Percentiles rank a stretch among this genome's conserved stretches.
These are phyloP conservation scores for Heterotilapia buettikoferi DNA, from an alignment of 2,113 vertebrate species.

Conservation along the genomic window DNA sequence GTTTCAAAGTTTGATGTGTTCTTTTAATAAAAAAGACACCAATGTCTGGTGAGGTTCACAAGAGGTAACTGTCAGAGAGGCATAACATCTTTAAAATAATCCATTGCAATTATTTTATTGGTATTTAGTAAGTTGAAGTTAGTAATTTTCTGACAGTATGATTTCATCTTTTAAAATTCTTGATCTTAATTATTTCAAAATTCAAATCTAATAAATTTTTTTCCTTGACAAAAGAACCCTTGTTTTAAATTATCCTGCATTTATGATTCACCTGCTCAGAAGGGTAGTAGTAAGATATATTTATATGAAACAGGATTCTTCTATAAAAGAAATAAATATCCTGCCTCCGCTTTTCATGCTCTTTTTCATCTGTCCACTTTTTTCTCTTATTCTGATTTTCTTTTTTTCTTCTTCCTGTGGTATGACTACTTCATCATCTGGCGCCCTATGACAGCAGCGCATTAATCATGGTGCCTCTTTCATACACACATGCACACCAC, in stretches of 20 bases:
- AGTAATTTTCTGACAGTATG: neutral
- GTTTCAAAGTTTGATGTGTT: neutral
- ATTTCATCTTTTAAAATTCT: neutral
- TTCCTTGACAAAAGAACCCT: neutral
- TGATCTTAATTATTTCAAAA: neutral
- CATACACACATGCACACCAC: neutral
- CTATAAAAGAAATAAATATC: neutral
- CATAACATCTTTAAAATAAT: neutral
- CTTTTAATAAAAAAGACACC: neutral
- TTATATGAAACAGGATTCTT: neutral
- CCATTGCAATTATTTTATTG: neutral
- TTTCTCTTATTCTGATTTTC: neutral
- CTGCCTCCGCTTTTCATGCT: neutral
- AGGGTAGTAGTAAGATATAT: neutral
- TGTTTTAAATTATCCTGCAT: neutral
- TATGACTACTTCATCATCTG: slow-evolving; percentile 67
- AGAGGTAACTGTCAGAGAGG: neutral
- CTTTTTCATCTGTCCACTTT: neutral
- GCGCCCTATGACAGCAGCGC: slow-evolving; percentile 40
- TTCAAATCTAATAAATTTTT: neutral
- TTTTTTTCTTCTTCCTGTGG: slow-evolving; percentile 27
- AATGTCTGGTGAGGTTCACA: neutral
- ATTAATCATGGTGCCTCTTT: slow-evolving; percentile 53
- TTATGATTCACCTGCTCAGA: neutral
- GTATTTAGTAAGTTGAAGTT: neutral